phyloP scores from a whole-genome alignment of 1,140 invertebrate genomes.

The Tachypleus tridentatus region DNA sequence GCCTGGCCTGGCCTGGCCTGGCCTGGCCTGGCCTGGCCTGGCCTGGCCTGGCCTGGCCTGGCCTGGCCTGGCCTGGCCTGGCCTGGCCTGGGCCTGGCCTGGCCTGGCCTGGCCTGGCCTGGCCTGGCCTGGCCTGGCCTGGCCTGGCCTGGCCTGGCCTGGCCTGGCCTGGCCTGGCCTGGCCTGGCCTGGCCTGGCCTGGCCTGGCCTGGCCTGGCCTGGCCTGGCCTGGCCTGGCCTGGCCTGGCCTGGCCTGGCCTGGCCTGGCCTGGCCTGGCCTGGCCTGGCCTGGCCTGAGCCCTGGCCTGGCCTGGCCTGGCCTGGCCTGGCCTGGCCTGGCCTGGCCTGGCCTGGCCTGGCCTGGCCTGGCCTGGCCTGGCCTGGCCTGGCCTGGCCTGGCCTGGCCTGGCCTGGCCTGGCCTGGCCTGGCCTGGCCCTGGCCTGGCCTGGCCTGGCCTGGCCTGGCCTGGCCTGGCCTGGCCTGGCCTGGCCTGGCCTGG shows the following conservation, averaged over 20 bases:
- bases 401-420: conserved; percentile 25
- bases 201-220: conserved; percentile 24
- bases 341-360: conserved; percentile 26
- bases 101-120: conserved; percentile 23
- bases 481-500: conserved; percentile 17
- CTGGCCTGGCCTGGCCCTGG: conserved; percentile 23
- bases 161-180: conserved; percentile 26
- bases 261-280: conserved; percentile 18
- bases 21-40: conserved; percentile 22
- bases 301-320: conserved; percentile 23
- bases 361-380: conserved; percentile 25
- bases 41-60: conserved; percentile 25
- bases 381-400: conserved; percentile 22
- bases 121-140: conserved; percentile 26
- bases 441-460: no score
- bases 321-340: conserved; percentile 26
- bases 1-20: conserved; percentile 23
- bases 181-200: conserved; percentile 23
- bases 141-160: conserved; percentile 26
- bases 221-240: conserved; percentile 23
- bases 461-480: conserved; percentile 21
- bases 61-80: conserved; percentile 22
- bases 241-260: conserved; percentile 20
- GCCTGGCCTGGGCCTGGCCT: conserved; percentile 23
- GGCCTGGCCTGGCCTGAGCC: conserved; percentile 23